Percentiles rank a stretch among this genome's conserved stretches.
Evolutionary conservation across 2,888 invertebrate species (phyloP).

Genomic region (Cephus spinipes): DNA sequence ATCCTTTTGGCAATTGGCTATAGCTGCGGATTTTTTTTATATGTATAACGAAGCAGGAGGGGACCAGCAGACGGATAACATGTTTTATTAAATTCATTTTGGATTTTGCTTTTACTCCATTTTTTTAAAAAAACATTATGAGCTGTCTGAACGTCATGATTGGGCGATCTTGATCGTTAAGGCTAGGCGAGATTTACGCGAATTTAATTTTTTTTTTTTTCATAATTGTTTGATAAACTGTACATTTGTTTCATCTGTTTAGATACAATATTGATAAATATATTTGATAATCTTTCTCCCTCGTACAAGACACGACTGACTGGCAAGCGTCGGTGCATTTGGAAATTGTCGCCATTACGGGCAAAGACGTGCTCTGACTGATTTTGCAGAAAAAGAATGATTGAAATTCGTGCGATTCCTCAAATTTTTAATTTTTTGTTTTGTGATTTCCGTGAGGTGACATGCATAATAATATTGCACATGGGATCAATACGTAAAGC

Average conservation of each 20-base stretch:
- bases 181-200: not conserved
- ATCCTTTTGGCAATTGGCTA: conserved; percentile 25
- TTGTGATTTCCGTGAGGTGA: not conserved
- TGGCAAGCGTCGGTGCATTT: not conserved
- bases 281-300: not conserved
- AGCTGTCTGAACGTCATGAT: not conserved
- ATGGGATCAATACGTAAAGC: not conserved
- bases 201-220: not conserved
- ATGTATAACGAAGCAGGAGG: conserved; percentile 59
- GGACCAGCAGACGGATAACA: conserved; percentile 57
- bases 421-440: not conserved
- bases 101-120: not conserved
- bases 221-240: not conserved
- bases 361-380: not conserved
- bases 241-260: not conserved
- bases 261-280: not conserved
- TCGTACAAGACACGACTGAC: not conserved
- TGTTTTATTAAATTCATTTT: not conserved
- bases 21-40: conserved; percentile 21
- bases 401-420: not conserved
- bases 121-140: not conserved
- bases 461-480: not conserved
- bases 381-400: not conserved
- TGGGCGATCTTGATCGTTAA: not conserved
- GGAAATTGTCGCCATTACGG: not conserved